Percentiles rank a stretch among this genome's conserved stretches.
phyloP scores from a whole-genome alignment of 2,113 vertebrate genomes.

The Capricornis sumatraensis region DNA sequence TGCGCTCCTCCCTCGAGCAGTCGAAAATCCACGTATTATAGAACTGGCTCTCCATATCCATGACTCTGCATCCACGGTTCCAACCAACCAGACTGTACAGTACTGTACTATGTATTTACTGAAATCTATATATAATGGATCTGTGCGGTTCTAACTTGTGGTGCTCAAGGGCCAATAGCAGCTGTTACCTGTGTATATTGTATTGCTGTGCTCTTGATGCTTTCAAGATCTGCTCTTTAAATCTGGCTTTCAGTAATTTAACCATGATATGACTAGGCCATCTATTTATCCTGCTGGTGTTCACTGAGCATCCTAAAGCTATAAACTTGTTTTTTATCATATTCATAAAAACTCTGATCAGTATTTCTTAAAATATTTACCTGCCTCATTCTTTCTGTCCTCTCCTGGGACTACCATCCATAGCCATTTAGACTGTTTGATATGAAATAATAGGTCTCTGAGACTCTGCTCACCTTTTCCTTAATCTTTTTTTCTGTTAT shows the following conservation, averaged over 20 bases:
- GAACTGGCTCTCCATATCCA: neutral
- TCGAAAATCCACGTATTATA: neutral
- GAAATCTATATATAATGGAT: neutral
- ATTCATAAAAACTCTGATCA: neutral
- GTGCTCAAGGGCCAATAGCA: neutral
- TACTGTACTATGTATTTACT: neutral
- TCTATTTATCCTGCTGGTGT: neutral
- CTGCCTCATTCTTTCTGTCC: neutral
- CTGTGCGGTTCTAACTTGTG: neutral
- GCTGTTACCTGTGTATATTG: neutral
- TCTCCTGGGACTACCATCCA: neutral
- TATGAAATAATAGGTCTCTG: neutral
- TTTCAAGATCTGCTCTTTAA: neutral
- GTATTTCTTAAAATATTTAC: neutral
- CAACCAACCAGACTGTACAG: neutral
- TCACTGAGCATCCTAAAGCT: neutral
- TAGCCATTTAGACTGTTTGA: neutral
- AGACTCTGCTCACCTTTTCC: neutral
- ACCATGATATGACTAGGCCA: neutral
- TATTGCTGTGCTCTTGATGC: neutral
- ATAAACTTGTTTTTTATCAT: neutral
- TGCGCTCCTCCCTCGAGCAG: neutral
- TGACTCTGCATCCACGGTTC: neutral
- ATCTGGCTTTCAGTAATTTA: neutral
- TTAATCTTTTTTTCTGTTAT: neutral